Evolutionary conservation across 1,140 invertebrate species (phyloP).

Genomic region (Atopsyche davidsoni): DNA sequence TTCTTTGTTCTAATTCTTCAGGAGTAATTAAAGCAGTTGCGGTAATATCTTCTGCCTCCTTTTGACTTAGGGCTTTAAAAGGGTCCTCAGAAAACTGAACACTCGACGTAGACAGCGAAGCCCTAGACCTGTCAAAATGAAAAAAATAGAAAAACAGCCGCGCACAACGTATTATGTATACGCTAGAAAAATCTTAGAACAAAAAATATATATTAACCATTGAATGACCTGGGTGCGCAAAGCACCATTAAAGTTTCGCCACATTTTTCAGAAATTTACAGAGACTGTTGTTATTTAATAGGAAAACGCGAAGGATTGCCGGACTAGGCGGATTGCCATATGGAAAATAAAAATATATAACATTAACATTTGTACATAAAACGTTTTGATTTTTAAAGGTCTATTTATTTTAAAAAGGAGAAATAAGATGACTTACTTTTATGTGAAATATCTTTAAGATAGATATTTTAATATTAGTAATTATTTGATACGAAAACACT

Average conservation of each 20-base stretch:
- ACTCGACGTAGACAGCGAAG: constrained; percentile 35
- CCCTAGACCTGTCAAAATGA: constrained; percentile 33
- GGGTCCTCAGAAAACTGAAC: constrained; percentile 33
- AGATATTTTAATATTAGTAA: too few species aligned
- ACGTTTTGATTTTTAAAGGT: too few species aligned
- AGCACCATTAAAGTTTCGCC: neutral
- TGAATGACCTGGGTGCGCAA: neutral
- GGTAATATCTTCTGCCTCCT: constrained; percentile 46
- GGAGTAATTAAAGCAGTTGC: constrained; percentile 46
- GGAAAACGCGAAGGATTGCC: too few species aligned
- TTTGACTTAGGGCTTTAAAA: constrained; percentile 21
- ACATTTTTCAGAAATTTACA: too few species aligned
- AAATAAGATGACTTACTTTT: too few species aligned
- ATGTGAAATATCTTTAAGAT: too few species aligned
- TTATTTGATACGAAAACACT: too few species aligned
- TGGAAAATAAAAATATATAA: too few species aligned
- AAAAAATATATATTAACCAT: neutral
- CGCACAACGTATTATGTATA: neutral
- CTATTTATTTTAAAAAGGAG: too few species aligned
- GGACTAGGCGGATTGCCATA: too few species aligned
- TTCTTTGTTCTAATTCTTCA: constrained; percentile 48
- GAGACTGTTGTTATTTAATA: too few species aligned
- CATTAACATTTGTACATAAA: too few species aligned
- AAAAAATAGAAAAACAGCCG: neutral
- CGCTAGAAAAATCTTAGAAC: neutral